Evolutionary conservation across 2,797 vertebrate species (phyloP), one percentile per base, ranked within the genome.

Genomic region (Hapalemur alaotrensis): DNA sequence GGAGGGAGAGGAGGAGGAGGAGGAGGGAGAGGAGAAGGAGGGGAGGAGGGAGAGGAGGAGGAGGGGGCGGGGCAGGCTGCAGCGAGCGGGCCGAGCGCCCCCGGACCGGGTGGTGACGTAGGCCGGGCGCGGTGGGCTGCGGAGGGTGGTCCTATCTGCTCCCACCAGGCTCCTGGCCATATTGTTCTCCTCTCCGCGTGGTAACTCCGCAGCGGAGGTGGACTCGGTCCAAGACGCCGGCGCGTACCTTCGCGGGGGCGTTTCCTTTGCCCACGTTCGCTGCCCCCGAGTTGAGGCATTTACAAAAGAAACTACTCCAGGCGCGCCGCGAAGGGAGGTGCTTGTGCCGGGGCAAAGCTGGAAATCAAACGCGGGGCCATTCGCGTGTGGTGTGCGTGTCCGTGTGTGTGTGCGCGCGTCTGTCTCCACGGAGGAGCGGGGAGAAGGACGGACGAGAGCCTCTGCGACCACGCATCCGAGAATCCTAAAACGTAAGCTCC

Each of bases 401-500:
- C 43, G 43, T 13, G 25, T 5, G 35, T 38, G 65, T 2, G 65
- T 7, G 65, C 43, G 48, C 22, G 70, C 32, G 43, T 50, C 80
- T n/a, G 85, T 76, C 59, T 82, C 69, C 18, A 28, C 10, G 48
- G 28, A 38, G 80, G 43, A 65, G 43, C 10, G 38, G 61, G 70
- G 79, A 14, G 75, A 81, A 75, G 54, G 81, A 32, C 43, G 23
- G 6, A 32, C 43, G 67, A 6, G 81, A 75, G 95, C 95, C 96
- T 94, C 96, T 92, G 96, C 96, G 89, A 97, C 97, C 97, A 98
- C 97, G 93, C 96, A 98, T 96, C 96, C 95, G 65, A 86, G 93
- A 97, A 98, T 97, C 97, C 98, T 98, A 95, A 98, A 97, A 97
- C 94, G 94, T 95, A 97, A 97, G 97, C 97, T 97, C 97, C 96